These are phyloP conservation scores for Thermophis baileyi DNA, from an alignment of 2,113 vertebrate genomes.

Conservation along the genomic window DNA sequence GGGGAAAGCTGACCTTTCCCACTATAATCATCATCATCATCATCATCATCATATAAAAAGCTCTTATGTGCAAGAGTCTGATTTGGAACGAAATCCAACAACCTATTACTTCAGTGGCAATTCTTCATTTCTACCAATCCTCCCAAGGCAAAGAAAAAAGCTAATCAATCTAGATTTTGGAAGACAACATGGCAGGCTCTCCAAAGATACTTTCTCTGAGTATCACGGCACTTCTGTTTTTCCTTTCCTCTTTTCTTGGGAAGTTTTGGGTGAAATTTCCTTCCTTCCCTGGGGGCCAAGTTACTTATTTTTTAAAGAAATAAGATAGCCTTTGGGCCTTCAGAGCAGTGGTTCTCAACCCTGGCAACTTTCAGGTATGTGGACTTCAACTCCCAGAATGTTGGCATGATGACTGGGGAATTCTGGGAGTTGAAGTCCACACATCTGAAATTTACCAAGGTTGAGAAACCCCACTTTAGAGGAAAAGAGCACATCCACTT, in stretches of 20 bases:
- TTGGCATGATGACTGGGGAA: background rate
- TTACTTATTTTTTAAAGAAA: too few relatives aligned
- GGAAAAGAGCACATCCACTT: background rate
- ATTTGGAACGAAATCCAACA: background rate
- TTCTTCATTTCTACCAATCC: background rate
- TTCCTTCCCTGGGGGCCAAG: background rate
- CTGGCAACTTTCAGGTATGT: background rate
- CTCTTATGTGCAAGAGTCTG: background rate
- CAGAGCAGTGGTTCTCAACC: background rate
- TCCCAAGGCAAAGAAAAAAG: background rate
- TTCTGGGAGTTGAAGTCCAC: background rate
- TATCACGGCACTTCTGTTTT: background rate
- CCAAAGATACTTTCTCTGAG: background rate
- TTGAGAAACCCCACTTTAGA: background rate
- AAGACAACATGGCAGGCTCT: background rate
- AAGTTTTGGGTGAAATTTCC: background rate
- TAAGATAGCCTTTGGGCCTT: background rate
- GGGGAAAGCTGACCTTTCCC: background rate
- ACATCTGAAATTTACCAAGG: background rate
- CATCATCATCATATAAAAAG: too few relatives aligned
- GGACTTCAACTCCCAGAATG: background rate
- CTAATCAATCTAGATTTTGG: background rate
- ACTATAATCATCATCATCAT: too few relatives aligned
- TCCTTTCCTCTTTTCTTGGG: background rate
- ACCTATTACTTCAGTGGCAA: background rate